Evolutionary conservation across 2,797 vertebrate genomes (phyloP), one percentile per base, ranked within the genome.

Genomic region (Meriones psammophilus): DNA sequence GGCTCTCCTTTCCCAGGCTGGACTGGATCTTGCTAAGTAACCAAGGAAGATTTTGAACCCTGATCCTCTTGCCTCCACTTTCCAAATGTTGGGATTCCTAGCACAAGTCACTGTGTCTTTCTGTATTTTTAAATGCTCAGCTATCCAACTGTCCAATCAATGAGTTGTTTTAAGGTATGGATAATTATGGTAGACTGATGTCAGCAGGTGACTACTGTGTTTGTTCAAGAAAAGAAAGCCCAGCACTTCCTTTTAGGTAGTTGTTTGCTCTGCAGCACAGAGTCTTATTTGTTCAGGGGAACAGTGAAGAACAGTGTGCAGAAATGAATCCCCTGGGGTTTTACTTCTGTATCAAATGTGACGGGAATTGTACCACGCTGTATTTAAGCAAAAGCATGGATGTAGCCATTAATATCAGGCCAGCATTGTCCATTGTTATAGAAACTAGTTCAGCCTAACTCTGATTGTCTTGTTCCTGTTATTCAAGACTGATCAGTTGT

Each of bases 291-390:
- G 90, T 97, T 98, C 94, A 81, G 33, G 89, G 81, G 93, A 98
- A 98, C 97, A 98, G 91, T 98, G 80, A 96, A 97, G 92, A 98
- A 97, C 96, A 79, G 92, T 95, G 58, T 96, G 92, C 97, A 96
- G 92, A 97, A 98, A 98, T 91, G 84, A 92, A 58, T 83, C 97
- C 98, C 97, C 98, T 94, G 97, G 96, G 97, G 98, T 94, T 97
- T 88, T 78, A 93, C 83, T 94, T 98, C 74, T 94, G 13, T 96
- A 80, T 95, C 93, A 94, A 12, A 93, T 97, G 88, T 97, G 96
- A 97, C 33, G 93, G 97, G 97, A 98, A 95, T 96, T 98, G 86
- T 97, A 60, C 24, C 17, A 30, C 6, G 14, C 22, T 14, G 18
- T 94, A 88, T 96, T 95, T 97, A 92, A 97, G 89, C 89, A 95